These are phyloP conservation scores for Torymus auratus DNA, from an alignment of 2,888 invertebrate species.

Conservation along the genomic window DNA sequence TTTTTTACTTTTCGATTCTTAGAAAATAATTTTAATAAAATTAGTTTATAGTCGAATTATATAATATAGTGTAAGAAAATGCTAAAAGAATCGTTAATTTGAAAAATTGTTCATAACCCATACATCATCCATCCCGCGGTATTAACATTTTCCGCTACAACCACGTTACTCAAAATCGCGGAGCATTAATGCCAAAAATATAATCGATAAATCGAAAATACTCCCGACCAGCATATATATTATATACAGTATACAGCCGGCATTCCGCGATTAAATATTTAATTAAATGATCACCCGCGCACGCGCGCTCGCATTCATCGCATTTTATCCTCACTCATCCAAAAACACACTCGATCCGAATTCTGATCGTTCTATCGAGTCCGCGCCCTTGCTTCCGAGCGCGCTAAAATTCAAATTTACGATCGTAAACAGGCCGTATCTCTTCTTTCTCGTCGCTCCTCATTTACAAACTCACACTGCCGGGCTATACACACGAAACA, in stretches of 20 bases:
- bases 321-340: not conserved
- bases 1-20: not conserved
- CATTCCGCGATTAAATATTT: slow-evolving; percentile 1
- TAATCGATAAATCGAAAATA: slow-evolving; percentile 27
- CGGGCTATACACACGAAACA: slow-evolving; percentile 37
- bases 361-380: slow-evolving; percentile 14
- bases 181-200: not conserved
- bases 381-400: not conserved
- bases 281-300: slow-evolving; percentile 37
- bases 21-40: too few relatives aligned
- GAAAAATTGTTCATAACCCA: too few relatives aligned
- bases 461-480: slow-evolving; percentile 9
- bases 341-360: not conserved
- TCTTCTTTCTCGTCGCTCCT: slow-evolving; percentile 9
- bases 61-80: too few relatives aligned
- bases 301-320: too few relatives aligned
- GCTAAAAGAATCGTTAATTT: too few relatives aligned
- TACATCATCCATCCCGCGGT: too few relatives aligned
- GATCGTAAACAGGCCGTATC: slow-evolving; percentile 51
- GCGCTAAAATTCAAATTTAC: slow-evolving; percentile 53
- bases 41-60: too few relatives aligned
- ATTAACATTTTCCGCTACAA: too few relatives aligned
- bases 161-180: too few relatives aligned
- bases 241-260: too few relatives aligned
- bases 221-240: not conserved